phyloP scores from a whole-genome alignment of 2,113 vertebrate species.

The Heptranchias perlo region DNA sequence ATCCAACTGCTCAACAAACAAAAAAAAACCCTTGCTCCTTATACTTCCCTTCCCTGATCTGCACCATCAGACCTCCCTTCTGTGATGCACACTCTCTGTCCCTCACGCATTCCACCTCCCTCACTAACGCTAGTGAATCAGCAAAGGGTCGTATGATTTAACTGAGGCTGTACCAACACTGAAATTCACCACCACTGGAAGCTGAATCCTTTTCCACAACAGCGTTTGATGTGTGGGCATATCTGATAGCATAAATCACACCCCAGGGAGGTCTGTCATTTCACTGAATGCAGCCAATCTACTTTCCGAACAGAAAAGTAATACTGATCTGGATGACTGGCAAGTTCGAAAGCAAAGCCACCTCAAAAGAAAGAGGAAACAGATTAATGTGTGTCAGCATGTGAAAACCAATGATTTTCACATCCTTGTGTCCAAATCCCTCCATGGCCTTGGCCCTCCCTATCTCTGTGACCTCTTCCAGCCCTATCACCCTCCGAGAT shows the following conservation, averaged over 20 bases:
- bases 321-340: no score
- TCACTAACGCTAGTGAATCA: background rate
- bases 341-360: background rate
- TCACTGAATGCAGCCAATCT: background rate
- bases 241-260: background rate
- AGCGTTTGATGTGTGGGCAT: background rate
- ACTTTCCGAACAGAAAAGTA: background rate
- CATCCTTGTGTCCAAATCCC: background rate
- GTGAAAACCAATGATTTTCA: background rate
- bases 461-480: no score
- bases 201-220: background rate
- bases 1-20: background rate
- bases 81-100: no score
- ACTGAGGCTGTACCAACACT: background rate
- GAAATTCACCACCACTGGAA: background rate
- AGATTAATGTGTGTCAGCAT: background rate
- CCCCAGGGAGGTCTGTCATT: background rate
- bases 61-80: no score
- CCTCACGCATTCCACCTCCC: no score
- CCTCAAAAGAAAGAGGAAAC: background rate
- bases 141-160: background rate
- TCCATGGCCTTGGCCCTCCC: background rate
- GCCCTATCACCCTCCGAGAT: no score
- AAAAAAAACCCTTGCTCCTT: background rate
- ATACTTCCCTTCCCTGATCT: background rate